phyloP scores from a whole-genome alignment of 2,113 vertebrate genomes.

The Semnornis frantzii region DNA sequence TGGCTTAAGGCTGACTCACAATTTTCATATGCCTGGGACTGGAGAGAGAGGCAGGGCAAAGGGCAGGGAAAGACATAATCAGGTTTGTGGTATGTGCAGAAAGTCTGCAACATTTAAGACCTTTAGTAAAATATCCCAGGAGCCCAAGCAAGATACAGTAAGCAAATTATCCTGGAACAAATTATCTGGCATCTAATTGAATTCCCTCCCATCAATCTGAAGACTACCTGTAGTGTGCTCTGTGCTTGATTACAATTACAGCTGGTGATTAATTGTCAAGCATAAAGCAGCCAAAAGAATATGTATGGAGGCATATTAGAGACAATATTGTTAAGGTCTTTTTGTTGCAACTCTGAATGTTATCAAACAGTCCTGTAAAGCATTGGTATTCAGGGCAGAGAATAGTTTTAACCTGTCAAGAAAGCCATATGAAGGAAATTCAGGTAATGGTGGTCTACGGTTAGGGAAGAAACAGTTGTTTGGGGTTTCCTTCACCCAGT shows the following conservation, averaged over 20 bases:
- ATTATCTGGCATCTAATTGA: slow-evolving; percentile 2
- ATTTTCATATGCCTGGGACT: neutral
- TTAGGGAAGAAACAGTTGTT: neutral
- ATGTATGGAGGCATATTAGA: neutral
- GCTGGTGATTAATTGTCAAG: neutral
- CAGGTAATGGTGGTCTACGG: neutral
- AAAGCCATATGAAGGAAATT: neutral
- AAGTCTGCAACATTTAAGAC: slow-evolving; percentile 13
- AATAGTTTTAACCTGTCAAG: neutral
- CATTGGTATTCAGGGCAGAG: neutral
- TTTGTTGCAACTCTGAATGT: neutral
- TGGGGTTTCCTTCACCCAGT: rapidly evolving
- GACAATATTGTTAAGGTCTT: neutral
- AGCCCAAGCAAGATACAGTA: slow-evolving; percentile 1
- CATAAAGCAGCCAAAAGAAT: neutral
- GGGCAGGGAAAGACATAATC: slow-evolving; percentile 16
- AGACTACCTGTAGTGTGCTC: neutral
- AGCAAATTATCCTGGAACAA: slow-evolving; percentile 39
- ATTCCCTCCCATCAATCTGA: slow-evolving; percentile 13
- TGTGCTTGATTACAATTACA: neutral
- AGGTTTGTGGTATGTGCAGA: neutral
- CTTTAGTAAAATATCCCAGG: slow-evolving; percentile 2
- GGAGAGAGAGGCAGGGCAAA: neutral
- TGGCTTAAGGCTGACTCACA: slow-evolving; percentile 16
- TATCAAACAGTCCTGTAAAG: neutral